Percentiles rank a stretch among this genome's conserved stretches.
Evolutionary conservation across 1,140 invertebrate genomes (phyloP).

Genomic region (Hycleus phaleratus): DNA sequence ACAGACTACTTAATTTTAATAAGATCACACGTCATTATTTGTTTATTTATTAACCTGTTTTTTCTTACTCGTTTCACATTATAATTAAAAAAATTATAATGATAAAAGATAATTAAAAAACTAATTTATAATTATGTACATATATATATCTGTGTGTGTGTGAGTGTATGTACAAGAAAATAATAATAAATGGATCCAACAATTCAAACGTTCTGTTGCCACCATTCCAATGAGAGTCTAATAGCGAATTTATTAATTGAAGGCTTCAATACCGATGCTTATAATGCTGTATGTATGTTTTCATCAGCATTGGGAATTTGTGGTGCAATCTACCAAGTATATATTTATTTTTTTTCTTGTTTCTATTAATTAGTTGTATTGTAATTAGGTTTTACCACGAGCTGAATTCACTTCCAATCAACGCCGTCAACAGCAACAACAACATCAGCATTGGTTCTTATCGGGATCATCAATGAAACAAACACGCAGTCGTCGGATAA

Average conservation of each 20-base stretch:
- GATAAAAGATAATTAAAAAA: too few relatives aligned
- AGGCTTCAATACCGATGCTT: constrained; percentile 60
- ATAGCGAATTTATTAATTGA: constrained; percentile 54
- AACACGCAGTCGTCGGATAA: constrained; percentile 56
- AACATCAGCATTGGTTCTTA: too few relatives aligned
- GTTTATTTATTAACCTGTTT: too few relatives aligned
- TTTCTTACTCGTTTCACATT: too few relatives aligned
- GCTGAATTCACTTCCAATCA: constrained; percentile 32
- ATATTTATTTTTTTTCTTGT: background rate
- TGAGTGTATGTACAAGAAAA: too few relatives aligned
- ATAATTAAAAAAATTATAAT: too few relatives aligned
- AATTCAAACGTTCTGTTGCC: constrained; percentile 72
- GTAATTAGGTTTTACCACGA: constrained; percentile 41
- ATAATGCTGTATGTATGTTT: constrained; percentile 63
- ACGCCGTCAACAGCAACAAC: constrained; percentile 45
- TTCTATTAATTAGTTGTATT: background rate
- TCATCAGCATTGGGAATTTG: constrained; percentile 64
- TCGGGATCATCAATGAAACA: too few relatives aligned
- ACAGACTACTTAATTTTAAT: too few relatives aligned
- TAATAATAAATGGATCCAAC: constrained; percentile 50
- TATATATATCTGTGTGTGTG: too few relatives aligned
- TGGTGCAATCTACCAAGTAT: constrained; percentile 68
- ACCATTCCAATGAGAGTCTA: constrained; percentile 54
- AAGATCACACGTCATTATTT: too few relatives aligned
- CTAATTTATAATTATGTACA: too few relatives aligned